Evolutionary conservation across 2,113 vertebrate species (phyloP).

Genomic region (Apus apus): DNA sequence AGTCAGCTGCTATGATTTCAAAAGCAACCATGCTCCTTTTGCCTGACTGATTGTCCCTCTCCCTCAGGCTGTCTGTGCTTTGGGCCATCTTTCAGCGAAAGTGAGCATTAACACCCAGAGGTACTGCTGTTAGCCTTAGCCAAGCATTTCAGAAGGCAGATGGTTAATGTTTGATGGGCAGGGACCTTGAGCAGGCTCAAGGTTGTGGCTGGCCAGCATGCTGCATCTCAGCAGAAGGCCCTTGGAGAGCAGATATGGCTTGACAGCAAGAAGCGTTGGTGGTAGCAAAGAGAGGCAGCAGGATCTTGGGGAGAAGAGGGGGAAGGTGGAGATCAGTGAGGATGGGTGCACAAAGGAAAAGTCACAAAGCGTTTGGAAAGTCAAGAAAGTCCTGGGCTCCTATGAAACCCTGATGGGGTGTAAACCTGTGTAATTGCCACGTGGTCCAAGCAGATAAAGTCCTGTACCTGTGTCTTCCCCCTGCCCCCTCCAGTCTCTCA

Average conservation of each 20-base stretch:
- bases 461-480: not conserved
- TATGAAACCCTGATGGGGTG: not conserved
- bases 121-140: not conserved
- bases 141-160: not conserved
- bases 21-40: not conserved
- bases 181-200: not conserved
- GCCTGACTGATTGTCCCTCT: not conserved
- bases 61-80: not conserved
- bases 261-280: not conserved
- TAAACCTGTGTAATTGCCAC: not conserved
- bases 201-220: not conserved
- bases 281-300: not conserved
- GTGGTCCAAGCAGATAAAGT: not conserved
- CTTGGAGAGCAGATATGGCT: not conserved
- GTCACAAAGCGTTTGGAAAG: not conserved
- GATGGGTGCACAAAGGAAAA: not conserved
- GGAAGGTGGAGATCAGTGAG: not conserved
- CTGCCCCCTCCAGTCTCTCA: not conserved
- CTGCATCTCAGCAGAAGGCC: not conserved
- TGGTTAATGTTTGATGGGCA: constrained; percentile 18
- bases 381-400: not conserved
- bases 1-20: not conserved
- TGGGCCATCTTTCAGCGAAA: not conserved
- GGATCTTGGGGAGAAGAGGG: not conserved
- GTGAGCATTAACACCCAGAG: constrained; percentile 14